Evolutionary conservation across 2,797 vertebrate species (phyloP).

Genomic region (Myotis vivesi): DNA sequence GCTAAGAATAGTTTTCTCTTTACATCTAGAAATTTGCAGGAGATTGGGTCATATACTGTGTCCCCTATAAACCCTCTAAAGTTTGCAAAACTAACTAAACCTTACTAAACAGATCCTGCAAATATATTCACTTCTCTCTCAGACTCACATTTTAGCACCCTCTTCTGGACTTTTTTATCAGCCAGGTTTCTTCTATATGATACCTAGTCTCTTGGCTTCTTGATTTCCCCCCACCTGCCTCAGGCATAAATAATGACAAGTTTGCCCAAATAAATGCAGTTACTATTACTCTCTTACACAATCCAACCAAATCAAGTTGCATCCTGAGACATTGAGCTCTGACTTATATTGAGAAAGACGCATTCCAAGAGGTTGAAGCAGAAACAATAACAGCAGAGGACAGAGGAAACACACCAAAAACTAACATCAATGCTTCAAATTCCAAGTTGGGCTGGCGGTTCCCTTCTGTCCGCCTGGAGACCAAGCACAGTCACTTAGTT

Average conservation of each 20-base stretch:
- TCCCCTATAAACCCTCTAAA: neutral
- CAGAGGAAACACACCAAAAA: neutral
- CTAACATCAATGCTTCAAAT: neutral
- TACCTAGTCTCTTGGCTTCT: neutral
- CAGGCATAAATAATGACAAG: neutral
- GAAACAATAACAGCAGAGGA: neutral
- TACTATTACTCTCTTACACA: neutral
- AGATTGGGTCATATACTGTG: neutral
- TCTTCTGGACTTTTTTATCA: neutral
- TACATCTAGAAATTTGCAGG: neutral
- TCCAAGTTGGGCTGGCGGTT: neutral
- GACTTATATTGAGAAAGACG: neutral
- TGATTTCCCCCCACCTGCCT: neutral
- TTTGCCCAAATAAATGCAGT: slow-evolving; percentile 19
- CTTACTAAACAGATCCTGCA: neutral
- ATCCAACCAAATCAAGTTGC: neutral
- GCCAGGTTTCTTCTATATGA: neutral
- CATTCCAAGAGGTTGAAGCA: neutral
- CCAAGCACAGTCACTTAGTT: neutral
- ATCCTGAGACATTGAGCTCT: neutral
- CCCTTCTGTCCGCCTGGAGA: neutral
- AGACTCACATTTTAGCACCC: neutral
- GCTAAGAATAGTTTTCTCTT: neutral
- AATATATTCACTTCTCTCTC: neutral
- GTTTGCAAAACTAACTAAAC: slow-evolving; percentile 3